Conservation (phyloP, 2,797 vertebrate genomes). For the Adelosebastes latens region DNA sequence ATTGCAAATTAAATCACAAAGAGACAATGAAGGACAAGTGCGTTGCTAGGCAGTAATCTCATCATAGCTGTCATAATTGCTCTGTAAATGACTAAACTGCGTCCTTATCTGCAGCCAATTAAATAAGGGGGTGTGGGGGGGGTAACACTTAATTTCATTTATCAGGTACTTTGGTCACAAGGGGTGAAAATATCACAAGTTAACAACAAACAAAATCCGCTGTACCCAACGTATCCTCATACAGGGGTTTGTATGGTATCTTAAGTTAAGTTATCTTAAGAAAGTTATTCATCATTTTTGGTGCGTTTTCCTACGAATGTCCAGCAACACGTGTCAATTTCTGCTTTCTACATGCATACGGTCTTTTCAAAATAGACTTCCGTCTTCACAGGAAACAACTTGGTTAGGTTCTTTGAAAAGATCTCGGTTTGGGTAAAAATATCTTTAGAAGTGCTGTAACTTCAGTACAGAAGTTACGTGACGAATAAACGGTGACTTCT, state of each 20-base stretch:
- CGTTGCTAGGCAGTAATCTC: constrained; percentile 38
- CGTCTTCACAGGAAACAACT: neutral
- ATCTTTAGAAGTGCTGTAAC: too few relatives aligned
- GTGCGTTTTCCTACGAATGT: neutral
- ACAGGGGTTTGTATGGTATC: too few relatives aligned
- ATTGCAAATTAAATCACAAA: constrained; percentile 47
- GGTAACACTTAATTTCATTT: neutral
- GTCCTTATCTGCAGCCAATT: constrained; percentile 13
- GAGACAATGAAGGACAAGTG: constrained; percentile 36
- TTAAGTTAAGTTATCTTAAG: neutral
- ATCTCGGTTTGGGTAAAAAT: too few relatives aligned
- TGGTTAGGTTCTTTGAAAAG: too few relatives aligned
- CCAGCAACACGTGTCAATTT: neutral
- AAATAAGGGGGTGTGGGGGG: too few relatives aligned
- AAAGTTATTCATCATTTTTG: neutral
- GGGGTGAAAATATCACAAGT: neutral
- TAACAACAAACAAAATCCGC: neutral
- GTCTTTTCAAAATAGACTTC: neutral
- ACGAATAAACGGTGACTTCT: too few relatives aligned
- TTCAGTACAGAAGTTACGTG: too few relatives aligned
- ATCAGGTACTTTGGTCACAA: neutral
- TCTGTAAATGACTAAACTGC: constrained; percentile 20
- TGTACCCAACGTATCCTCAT: neutral
- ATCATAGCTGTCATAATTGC: constrained; percentile 28
- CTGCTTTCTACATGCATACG: neutral